Base-by-base conservation (phyloP, 2,797 vertebrate species). In the Gambelia wislizenii region DNA sequence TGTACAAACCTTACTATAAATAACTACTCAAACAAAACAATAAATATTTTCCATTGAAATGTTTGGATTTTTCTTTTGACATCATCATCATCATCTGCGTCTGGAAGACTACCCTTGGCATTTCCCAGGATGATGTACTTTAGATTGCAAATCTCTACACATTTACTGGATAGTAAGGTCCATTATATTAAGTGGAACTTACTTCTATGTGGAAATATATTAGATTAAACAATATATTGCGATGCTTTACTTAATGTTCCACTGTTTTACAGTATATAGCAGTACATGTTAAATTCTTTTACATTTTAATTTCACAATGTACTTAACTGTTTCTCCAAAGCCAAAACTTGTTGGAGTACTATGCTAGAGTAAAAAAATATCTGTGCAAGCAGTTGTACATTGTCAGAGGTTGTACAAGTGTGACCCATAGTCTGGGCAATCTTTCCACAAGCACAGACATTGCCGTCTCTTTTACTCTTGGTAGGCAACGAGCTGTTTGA, bases 21-120 rank as follows among this genome's bases (percentile, higher is more conserved):
- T 95, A 94, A 89, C 96, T 94, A 97, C 93, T 92, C 78, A 91
- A 87, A 95, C 95, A 97, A 91, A 87, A 95, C 95, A 97, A 98
- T 98, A 97, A 97, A 98, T 93, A 56, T 97, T 99, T 98, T 98
- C 84, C 96, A 97, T 95, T 96, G 96, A 95, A 96, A 92, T 93
- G 89, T 89, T 70, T 70, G 33, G 33, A 69, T 33, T 33, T 25
- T n/a, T 33, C 67, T 33, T n/a, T 69, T 33, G 27, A 30, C 67
- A 54, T 54, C 54, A 54, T 54, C 12, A 54, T 16, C 54, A 54
- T 14, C 13, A 14, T 95, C 93, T 88, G 92, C 86, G 20, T 87
- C 93, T 92, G 83, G 80, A 86, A 90, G 89, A 85, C 87, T 42
- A 47, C 89, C 88, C 39, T 88, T 75, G 91, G 54, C 89, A 88